Conservation (phyloP, 1,140 invertebrate species). For the Atta texana region DNA sequence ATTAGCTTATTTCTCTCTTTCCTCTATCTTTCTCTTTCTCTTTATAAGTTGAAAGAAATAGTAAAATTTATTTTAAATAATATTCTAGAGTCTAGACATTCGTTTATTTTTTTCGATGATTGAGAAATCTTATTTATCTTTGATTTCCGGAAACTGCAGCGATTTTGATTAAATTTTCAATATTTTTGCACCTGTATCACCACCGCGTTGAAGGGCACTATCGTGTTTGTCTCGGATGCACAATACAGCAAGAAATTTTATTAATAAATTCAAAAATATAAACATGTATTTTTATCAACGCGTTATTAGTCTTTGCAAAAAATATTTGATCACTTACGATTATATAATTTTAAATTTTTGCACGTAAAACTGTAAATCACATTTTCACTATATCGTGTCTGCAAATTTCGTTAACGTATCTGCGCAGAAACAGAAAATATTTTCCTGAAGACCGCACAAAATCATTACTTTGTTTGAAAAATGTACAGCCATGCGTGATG, state of each 20-base stretch:
- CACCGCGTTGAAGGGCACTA: constrained; percentile 58
- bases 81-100: neutral
- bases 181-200: constrained; percentile 58
- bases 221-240: constrained; percentile 64
- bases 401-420: constrained; percentile 22
- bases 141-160: constrained; percentile 60
- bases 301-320: neutral
- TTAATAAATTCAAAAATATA: constrained; percentile 10
- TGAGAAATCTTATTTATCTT: constrained; percentile 44
- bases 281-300: neutral
- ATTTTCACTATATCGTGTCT: constrained; percentile 29
- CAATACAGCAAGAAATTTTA: constrained; percentile 36
- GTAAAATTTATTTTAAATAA: neutral
- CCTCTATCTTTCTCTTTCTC: neutral
- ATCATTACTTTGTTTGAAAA: constrained; percentile 3
- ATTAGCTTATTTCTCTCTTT: neutral
- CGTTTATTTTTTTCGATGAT: constrained; percentile 43
- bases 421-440: neutral
- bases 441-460: neutral
- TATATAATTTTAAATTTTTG: constrained; percentile 44
- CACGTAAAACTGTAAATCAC: constrained; percentile 52
- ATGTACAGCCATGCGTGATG: constrained; percentile 21
- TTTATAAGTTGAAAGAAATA: constrained; percentile 1
- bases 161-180: constrained; percentile 48
- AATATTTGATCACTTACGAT: neutral